Evolutionary conservation across 2,888 invertebrate species (phyloP).

Genomic region (Liopterus haemorrhoidalis): DNA sequence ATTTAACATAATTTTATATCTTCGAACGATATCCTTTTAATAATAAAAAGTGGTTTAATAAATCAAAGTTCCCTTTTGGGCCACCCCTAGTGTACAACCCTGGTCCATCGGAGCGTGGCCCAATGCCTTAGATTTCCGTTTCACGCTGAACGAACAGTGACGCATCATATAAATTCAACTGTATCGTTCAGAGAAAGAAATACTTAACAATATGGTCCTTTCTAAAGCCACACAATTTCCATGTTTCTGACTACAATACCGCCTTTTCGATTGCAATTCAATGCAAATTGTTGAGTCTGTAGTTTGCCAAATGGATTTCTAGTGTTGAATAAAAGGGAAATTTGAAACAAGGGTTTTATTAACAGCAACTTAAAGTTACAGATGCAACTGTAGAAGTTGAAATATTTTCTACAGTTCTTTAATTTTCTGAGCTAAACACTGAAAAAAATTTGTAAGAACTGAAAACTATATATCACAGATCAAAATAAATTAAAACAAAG

Average conservation of each 20-base stretch:
- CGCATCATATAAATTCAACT: slow-evolving; percentile 26
- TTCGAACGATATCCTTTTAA: too few relatives aligned
- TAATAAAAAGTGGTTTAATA: too few relatives aligned
- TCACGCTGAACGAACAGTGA: slow-evolving; percentile 16
- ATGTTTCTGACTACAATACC: slow-evolving; percentile 40
- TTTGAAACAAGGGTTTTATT: background rate
- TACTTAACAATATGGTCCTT: slow-evolving; percentile 31
- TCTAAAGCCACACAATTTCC: slow-evolving; percentile 43
- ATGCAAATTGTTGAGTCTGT: slow-evolving; percentile 39
- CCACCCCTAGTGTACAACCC: too few relatives aligned
- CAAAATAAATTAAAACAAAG: too few relatives aligned
- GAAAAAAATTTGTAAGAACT: too few relatives aligned
- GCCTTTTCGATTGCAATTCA: slow-evolving; percentile 38
- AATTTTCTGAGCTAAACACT: too few relatives aligned
- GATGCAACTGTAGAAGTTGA: too few relatives aligned
- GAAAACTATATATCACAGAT: too few relatives aligned
- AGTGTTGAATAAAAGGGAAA: too few relatives aligned
- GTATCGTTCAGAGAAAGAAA: slow-evolving; percentile 33
- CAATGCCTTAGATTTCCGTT: slow-evolving; percentile 21
- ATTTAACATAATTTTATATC: too few relatives aligned
- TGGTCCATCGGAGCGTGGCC: slow-evolving; percentile 20
- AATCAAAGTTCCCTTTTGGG: too few relatives aligned
- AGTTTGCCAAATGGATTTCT: slow-evolving; percentile 8
- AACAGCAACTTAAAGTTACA: slow-evolving; percentile 17
- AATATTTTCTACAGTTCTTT: too few relatives aligned